Evolutionary conservation across 2,797 vertebrate genomes (phyloP), one percentile per base, ranked within the genome.

Genomic region (Rhinella marina): DNA sequence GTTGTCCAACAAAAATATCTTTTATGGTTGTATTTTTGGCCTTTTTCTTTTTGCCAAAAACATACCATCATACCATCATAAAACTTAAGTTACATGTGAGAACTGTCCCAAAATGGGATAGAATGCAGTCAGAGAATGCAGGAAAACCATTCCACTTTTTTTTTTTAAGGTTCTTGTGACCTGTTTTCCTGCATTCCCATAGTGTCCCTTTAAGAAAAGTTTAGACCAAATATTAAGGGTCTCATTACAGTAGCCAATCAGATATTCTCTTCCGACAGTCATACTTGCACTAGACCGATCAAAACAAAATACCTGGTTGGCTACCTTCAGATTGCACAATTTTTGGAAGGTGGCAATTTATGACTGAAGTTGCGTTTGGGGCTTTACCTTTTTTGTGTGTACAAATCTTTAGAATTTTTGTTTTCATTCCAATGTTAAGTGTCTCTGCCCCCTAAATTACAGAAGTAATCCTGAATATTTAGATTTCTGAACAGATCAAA

Each of bases 291-390:
- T 80, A 80, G 56, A 80, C 78, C 56, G 21, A 61, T 59, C 56
- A 32, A 79, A 52, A 59, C 17, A 61, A 54, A 80, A 80, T 80
- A 29, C 25, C 76, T 59, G 78, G 27, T 32, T 80, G 27, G 78
- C 56, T 41, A 11, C 27, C 16, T 21, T 61, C 25, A 6, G 54
- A 32, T 61, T 80, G 56, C 78, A 80, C 27, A 80, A 79, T 80
- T 57, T 80, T 80, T 41, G 23, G 13, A 86, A 81, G 76, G 84
- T 23, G 52, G 75, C 17, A 41, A 66, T 86, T 72, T 54, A 48
- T 29, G 27, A 70, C 41, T n/a, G 73, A 77, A 27, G 76, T 66
- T 70, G 17, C 59, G 61, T 48, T 85, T 61, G 27, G 54, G 27
- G 54, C 21, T 70, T 59, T 72, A 66, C 41, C 3, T 19, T 32